Percentiles rank a stretch among this genome's conserved stretches.
Evolutionary conservation across 2,888 invertebrate genomes (phyloP).

Genomic region (Eupithecia abbreviata): DNA sequence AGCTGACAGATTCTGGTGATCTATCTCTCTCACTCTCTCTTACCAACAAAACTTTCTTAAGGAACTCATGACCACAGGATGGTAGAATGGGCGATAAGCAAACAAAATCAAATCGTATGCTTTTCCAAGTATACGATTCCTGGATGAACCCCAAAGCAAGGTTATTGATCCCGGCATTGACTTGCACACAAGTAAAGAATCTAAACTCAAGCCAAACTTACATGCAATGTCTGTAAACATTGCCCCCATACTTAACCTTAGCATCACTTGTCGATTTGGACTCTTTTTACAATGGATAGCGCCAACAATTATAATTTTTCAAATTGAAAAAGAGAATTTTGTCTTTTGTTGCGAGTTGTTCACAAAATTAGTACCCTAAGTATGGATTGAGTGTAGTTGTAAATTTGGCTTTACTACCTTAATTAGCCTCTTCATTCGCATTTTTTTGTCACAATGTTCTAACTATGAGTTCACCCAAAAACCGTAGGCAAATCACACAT

Average conservation of each 20-base stretch:
- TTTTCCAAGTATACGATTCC: slow-evolving; percentile 52
- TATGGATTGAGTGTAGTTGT: not conserved
- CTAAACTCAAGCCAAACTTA: not conserved
- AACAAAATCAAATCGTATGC: slow-evolving; percentile 73
- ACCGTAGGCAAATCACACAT: slow-evolving; percentile 53
- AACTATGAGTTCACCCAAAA: slow-evolving; percentile 56
- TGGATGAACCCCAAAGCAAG: slow-evolving; percentile 51
- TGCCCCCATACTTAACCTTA: not conserved
- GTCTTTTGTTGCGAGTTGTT: not conserved
- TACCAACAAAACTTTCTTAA: not conserved
- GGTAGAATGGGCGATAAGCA: slow-evolving; percentile 55
- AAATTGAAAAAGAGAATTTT: not conserved
- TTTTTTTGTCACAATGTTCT: no score
- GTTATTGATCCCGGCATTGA: not conserved
- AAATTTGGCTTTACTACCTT: no score
- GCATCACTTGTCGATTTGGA: not conserved
- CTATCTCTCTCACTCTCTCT: not conserved
- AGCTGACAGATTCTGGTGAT: no score
- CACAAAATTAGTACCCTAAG: not conserved
- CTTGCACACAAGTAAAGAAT: not conserved
- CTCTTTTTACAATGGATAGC: not conserved
- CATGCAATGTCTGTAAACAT: not conserved
- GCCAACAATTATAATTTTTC: not conserved
- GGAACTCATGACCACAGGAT: not conserved
- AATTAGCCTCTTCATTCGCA: no score